A percentile compares a stretch with the other conserved stretches of the same genome.
Conservation (phyloP, 1,140 invertebrate species). For the Xylocopa sonorina region DNA sequence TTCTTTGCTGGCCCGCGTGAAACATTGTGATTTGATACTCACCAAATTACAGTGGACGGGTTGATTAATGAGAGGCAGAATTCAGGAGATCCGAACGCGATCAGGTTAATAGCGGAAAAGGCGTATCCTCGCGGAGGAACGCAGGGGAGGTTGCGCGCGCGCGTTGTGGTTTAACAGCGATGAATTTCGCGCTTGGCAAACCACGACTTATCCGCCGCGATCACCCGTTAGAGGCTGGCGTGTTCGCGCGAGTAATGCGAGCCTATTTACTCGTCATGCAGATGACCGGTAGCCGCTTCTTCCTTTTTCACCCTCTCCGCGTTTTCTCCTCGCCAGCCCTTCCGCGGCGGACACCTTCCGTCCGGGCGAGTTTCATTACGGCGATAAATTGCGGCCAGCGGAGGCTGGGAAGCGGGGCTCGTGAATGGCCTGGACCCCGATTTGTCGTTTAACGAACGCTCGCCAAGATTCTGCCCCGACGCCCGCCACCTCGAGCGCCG, state of each 20-base stretch:
- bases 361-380: constrained; percentile 68
- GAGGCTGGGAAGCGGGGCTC: constrained; percentile 3
- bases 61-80: too few species aligned
- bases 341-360: neutral
- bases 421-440: constrained; percentile 40
- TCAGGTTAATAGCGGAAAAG: neutral
- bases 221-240: constrained; percentile 71
- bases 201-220: constrained; percentile 68
- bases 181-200: neutral
- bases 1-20: too few species aligned
- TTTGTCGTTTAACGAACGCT: constrained; percentile 61
- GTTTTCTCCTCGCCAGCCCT: neutral
- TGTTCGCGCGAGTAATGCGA: constrained; percentile 72
- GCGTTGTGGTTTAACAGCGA: neutral
- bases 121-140: neutral
- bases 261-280: constrained; percentile 77
- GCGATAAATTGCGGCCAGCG: constrained; percentile 70
- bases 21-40: too few species aligned
- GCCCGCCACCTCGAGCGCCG: too few species aligned
- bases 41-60: neutral
- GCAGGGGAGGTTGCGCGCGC: too few species aligned
- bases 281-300: constrained; percentile 75
- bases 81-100: neutral
- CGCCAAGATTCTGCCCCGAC: neutral
- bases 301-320: constrained; percentile 56